Conservation (phyloP, 2,113 vertebrate species). For the Lethenteron reissneri region DNA sequence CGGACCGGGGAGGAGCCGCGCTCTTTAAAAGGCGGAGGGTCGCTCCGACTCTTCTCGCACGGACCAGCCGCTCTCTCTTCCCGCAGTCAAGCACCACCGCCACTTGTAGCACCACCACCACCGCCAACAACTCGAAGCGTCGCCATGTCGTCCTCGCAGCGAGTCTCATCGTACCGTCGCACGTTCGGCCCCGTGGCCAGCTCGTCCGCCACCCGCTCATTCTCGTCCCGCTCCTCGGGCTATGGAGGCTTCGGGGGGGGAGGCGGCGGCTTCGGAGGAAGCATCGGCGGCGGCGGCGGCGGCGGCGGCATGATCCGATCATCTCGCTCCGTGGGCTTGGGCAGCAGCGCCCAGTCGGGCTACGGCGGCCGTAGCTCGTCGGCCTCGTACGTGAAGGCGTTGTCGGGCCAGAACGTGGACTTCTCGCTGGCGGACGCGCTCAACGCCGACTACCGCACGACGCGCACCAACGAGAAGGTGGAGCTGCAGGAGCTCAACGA, state of each 20-base stretch:
- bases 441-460: constrained; percentile 66
- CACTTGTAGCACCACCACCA: no score
- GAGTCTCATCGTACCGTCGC: constrained; percentile 35
- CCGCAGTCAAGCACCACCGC: no score
- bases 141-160: not conserved
- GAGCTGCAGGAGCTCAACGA: constrained; percentile 79
- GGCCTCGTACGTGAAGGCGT: constrained; percentile 19
- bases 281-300: constrained; percentile 23
- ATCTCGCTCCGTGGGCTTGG: no score
- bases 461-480: constrained; percentile 60
- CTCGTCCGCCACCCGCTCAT: constrained; percentile 14
- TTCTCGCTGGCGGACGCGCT: constrained; percentile 53
- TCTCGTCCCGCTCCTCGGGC: constrained; percentile 26
- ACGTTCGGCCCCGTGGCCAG: constrained; percentile 25
- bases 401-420: constrained; percentile 44
- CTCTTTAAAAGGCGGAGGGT: no score
- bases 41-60: no score
- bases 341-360: no score
- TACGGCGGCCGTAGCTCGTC: constrained; percentile 17
- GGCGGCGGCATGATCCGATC: constrained; percentile 9
- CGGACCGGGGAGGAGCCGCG: no score
- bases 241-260: constrained; percentile 24
- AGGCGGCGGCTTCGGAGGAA: not conserved
- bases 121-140: no score
- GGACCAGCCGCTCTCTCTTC: no score